Base-by-base conservation (phyloP, 2,888 invertebrate genomes). In the Coleophora flavipennella region DNA sequence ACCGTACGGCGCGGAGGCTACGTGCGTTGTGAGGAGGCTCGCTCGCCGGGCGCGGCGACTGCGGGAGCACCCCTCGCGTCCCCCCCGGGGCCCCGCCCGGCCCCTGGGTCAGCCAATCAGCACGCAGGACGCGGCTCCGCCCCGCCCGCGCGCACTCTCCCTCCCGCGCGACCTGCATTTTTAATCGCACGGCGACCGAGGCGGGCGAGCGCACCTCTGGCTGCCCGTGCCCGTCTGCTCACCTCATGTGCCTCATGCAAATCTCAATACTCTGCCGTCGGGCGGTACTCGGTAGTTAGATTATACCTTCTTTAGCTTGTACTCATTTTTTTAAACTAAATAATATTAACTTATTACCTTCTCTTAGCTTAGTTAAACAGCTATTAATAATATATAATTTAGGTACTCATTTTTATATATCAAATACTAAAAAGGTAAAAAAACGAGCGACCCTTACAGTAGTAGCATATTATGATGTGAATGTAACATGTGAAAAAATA, bases 211-310 rank as follows among this genome's bases (percentile, higher is more conserved):
- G 80, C 65, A 62, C 67, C 67, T 66, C 71, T 62, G 28, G 13
- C 20, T 6, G 6, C 6, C 67, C 67, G 65, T 70, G 28, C 28
- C 20, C 20, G 6, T 20, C 67, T 67, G 65, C 71, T 62, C 67
- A 63, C 61, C 64, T 57, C 65, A 68, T 67, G 67, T 67, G 60
- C 58, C 62, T 60, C 73, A 79, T 83, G 80, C 75, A 74, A 80
- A 80, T 80, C 77, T 74, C 70, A 75, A 70, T 71, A 70, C n/a
- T 78, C 79, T 81, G 78, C 79, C 80, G 77, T 74, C 80, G 80
- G 79, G 69, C 66, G 56, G 62, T 67, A 68, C 67, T 67, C 62
- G 65, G 67, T 61, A 39, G 36, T 31, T 42, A 29, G 36, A 39
- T 69, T 72, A 58, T 54, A 64, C 67, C 66, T 20, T 20, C 27